A percentile compares a stretch with the other conserved stretches of the same genome.
Conservation (phyloP, 2,888 invertebrate species). For the Nymphalis polychloros region DNA sequence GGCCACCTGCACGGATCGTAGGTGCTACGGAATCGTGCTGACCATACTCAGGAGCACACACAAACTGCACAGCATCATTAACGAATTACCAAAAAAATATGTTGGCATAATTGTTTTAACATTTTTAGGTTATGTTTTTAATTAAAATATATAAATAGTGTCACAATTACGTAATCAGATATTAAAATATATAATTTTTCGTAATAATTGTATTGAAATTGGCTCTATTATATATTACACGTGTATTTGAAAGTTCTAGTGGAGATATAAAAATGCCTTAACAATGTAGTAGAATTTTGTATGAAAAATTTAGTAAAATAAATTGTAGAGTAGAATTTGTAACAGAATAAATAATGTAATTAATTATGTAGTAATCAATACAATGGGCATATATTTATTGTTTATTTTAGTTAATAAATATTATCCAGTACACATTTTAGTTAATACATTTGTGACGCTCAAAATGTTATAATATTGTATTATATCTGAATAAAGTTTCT, state of each 20-base stretch:
- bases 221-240: neutral
- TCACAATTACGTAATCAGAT: too few species aligned
- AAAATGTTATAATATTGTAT: neutral
- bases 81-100: too few species aligned
- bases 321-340: slow-evolving; percentile 19
- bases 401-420: neutral
- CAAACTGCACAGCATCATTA: too few species aligned
- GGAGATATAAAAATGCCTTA: slow-evolving; percentile 20
- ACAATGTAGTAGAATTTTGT: slow-evolving; percentile 14
- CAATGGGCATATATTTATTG: neutral
- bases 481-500: neutral
- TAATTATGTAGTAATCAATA: neutral
- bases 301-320: slow-evolving; percentile 6
- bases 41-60: too few species aligned
- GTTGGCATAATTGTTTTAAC: too few species aligned
- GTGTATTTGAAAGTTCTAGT: neutral
- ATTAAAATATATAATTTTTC: too few species aligned
- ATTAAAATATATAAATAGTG: too few species aligned
- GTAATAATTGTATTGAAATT: too few species aligned
- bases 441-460: neutral
- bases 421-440: neutral
- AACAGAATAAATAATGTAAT: neutral
- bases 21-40: too few species aligned
- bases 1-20: too few species aligned
- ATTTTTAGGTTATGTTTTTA: too few species aligned